phyloP scores from a whole-genome alignment of 2,888 invertebrate genomes.

The Himalopsyche kuldschensis region DNA sequence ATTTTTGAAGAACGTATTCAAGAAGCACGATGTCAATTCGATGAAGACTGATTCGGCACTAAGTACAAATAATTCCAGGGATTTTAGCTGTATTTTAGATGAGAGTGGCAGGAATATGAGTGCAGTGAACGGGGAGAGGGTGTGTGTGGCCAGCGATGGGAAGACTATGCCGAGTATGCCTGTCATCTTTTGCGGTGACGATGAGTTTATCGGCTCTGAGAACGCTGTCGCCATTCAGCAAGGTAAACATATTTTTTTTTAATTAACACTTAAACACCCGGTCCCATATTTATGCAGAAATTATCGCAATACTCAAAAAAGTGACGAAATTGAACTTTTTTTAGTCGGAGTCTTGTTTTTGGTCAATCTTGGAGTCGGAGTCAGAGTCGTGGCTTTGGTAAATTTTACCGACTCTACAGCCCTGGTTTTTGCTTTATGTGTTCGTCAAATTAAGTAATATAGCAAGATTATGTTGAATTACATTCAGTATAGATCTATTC shows the following conservation, averaged over 20 bases:
- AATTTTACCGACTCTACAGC: too few species aligned
- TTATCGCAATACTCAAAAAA: too few species aligned
- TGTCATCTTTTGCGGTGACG: slow-evolving; percentile 20
- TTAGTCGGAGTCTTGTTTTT: too few species aligned
- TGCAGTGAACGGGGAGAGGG: neutral
- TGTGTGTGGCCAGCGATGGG: neutral
- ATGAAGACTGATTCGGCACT: slow-evolving; percentile 11
- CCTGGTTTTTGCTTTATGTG: too few species aligned
- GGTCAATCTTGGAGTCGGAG: too few species aligned
- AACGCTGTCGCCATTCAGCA: neutral
- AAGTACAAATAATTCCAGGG: slow-evolving; percentile 2
- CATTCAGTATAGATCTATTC: too few species aligned
- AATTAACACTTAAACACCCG: neutral
- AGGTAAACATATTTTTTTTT: neutral
- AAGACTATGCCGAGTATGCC: slow-evolving; percentile 29
- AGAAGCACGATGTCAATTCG: neutral
- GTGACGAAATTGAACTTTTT: too few species aligned
- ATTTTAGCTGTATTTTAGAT: neutral
- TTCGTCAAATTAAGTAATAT: too few species aligned
- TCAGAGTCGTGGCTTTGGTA: too few species aligned
- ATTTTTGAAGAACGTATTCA: slow-evolving; percentile 5
- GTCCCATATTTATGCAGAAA: neutral
- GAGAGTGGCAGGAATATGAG: neutral
- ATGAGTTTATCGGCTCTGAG: neutral
- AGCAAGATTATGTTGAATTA: too few species aligned